These are phyloP conservation scores for Ctenopoma multispine DNA, from an alignment of 2,797 vertebrate species.

Conservation along the genomic window DNA sequence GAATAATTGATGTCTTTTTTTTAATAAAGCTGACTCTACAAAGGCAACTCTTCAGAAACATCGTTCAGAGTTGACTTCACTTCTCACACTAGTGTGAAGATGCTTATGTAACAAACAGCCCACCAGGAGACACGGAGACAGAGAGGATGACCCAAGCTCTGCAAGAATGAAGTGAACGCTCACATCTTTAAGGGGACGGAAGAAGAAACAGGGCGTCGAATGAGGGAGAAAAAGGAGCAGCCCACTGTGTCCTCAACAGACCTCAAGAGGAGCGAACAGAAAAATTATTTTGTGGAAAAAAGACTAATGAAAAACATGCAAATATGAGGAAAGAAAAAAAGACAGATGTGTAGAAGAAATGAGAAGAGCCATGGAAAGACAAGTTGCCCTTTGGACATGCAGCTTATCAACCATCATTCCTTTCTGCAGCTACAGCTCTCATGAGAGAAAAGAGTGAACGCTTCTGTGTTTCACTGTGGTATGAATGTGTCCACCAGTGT, in stretches of 20 bases:
- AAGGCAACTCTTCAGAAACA: not conserved
- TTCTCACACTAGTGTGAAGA: not conserved
- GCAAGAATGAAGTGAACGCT: not conserved
- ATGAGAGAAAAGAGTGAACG: constrained; percentile 41
- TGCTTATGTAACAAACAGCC: not conserved
- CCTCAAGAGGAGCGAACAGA: constrained; percentile 39
- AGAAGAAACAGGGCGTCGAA: constrained; percentile 21
- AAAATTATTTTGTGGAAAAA: constrained; percentile 18
- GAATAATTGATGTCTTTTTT: not conserved
- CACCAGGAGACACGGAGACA: not conserved
- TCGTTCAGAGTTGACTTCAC: not conserved
- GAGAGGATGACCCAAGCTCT: not conserved
- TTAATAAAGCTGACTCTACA: not conserved
- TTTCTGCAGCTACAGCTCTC: constrained; percentile 57
- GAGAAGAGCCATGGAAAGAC: constrained; percentile 29
- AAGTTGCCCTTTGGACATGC: constrained; percentile 38
- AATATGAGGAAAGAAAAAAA: not conserved
- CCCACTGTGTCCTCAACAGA: constrained; percentile 38
- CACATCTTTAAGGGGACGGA: not conserved
- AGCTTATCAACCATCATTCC: constrained; percentile 71
- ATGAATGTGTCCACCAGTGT: constrained; percentile 6
- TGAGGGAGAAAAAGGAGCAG: constrained; percentile 1
- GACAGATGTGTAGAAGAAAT: not conserved
- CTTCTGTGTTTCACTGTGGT: constrained; percentile 28
- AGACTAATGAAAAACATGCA: not conserved